Base-by-base conservation (phyloP, 2,113 vertebrate genomes). In the Pedetes capensis region DNA sequence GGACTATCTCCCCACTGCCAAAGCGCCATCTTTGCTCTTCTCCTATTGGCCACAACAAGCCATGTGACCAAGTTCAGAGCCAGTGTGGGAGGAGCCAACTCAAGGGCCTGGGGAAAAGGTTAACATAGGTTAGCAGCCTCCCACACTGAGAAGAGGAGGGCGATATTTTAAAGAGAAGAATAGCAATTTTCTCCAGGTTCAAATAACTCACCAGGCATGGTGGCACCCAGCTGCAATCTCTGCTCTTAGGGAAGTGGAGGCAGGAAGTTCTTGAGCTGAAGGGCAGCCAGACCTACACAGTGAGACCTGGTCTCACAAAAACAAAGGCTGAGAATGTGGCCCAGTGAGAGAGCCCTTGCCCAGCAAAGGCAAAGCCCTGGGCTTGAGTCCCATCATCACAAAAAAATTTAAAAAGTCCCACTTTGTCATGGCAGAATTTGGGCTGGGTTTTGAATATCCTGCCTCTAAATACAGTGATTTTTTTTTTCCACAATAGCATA, bases 91-190 rank as follows among this genome's bases (percentile, higher is more conserved):
- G 27, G 64, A 23, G 49, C n/a, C n/a, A 20, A 1, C 9, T 1
- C 7, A 61, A 63, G 16, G 55, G 25, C 44, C 11, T 13, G 9
- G 29, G 3, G 61, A 29, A 32, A 57, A 20, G 1, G 32, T 13
- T 4, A 0, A 22, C 12, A 0, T 14, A 81, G 12, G 2, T 39
- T 57, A 25, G 22, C 29, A 8, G 23, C n/a, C 44, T 44, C 22
- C 42, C 3, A 59, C 1, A 11, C 13, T 22, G 5, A n/a, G n/a
- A 10, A 66, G 14, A 66, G 23, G 17, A 63, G 29, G 4, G 13
- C 32, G 42, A 27, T 59, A 0, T 89, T 81, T 96, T 92, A 71
- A 93, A 34, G 53, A 69, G 11, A 34, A 8, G 14, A 9, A 39
- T 9, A 68, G 23, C 7, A 6, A 2, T 53, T 84, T 74, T 12